Evolutionary conservation across 2,888 invertebrate species (phyloP), one percentile per base, ranked within the genome.

Genomic region (Dyspetes luteomarginatus): DNA sequence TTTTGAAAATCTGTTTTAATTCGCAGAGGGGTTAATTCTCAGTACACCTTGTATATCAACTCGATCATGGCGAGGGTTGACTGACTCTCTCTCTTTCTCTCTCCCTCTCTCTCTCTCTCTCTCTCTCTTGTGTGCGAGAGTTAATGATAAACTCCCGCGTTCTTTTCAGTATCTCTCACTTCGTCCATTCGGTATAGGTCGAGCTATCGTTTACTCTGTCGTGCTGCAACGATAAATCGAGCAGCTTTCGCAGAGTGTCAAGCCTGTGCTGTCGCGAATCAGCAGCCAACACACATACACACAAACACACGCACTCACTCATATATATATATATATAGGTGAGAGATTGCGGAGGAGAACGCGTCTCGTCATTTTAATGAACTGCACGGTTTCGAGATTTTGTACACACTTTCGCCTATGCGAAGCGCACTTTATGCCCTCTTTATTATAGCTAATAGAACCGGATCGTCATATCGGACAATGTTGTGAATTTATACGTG

Each of bases 151-250:
- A 69, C 76, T 69, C 62, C 43, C 68, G 65, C 17, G 24, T 36
- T 55, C 60, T 28, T 22, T 52, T 22, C 9, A 7, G 17, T 41
- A 41, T 28, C 22, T 52, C 0, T 72, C 52, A 48, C 48, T 67
- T 62, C 65, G 28, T 81, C 64, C 75, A 36, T 71, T 71, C 19
- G 19, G 30, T 56, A 26, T 52, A 45, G 60, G 60, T 60, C 75
- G 68, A 52, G 69, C 43, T 76, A 76, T 69, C 75, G 36, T 60
- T 17, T 30, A 52, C 81, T 83, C 84, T 81, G 78, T 83, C 85
- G 65, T 58, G 67, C 45, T 56, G 48, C 81, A 55, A 55, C 82
- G 79, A 86, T 86, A 84, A 87, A 87, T 86, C 85, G 84, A 84
- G 78, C 75, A 58, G 55, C 81, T n/a, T 41, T 75, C 58, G 41